Conservation (phyloP, 2,888 invertebrate genomes). For the Ischnura elegans region DNA sequence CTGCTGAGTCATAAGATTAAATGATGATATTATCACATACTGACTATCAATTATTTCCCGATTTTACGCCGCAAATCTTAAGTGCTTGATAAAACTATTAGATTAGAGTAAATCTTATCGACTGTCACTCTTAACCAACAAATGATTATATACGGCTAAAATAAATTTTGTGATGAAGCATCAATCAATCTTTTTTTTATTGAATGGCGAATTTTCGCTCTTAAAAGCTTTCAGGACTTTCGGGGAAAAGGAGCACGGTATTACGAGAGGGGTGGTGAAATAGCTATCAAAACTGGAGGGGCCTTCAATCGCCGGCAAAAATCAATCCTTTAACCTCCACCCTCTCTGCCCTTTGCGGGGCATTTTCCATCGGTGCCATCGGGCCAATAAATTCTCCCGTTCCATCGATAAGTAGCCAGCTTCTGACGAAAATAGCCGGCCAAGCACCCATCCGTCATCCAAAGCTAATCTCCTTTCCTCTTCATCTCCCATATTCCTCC, state of each 20-base stretch:
- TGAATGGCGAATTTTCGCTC: not conserved
- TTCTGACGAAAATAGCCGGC: slow-evolving; percentile 34
- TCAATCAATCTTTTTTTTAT: not conserved
- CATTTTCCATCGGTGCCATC: not conserved
- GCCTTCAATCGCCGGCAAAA: not conserved
- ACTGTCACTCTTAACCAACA: not conserved
- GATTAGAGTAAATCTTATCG: not conserved
- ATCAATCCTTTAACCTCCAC: not conserved
- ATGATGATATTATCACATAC: not conserved
- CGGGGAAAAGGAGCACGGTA: not conserved
- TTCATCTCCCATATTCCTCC: slow-evolving; percentile 41
- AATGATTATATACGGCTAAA: not conserved
- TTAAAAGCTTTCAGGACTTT: not conserved
- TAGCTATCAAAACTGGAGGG: not conserved
- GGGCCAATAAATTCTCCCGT: slow-evolving; percentile 39
- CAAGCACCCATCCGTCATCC: slow-evolving; percentile 24
- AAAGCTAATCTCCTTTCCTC: slow-evolving; percentile 33
- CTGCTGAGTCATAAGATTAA: not conserved
- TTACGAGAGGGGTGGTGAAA: not conserved
- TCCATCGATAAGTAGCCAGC: slow-evolving; percentile 22
- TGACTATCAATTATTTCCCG: not conserved
- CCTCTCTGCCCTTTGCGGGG: not conserved
- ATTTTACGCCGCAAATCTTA: not conserved
- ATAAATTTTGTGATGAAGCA: not conserved
- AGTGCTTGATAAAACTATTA: not conserved